Conservation (phyloP, 2,888 invertebrate genomes). For the Luffia ferchaultella region DNA sequence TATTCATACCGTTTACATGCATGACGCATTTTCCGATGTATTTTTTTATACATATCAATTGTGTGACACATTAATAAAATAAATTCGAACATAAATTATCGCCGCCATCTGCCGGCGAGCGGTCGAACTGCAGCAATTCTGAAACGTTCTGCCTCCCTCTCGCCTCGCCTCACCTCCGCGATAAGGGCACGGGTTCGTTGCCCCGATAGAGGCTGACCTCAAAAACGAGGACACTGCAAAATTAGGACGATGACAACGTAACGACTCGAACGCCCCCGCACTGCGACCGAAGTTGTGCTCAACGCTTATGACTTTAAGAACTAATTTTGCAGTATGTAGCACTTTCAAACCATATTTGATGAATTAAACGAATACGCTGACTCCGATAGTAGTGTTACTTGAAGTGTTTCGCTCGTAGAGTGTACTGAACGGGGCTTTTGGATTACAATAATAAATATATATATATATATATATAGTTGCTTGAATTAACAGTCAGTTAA, state of each 20-base stretch:
- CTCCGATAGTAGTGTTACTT: constrained; percentile 48
- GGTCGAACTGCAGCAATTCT: constrained; percentile 26
- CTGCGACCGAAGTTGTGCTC: constrained; percentile 36
- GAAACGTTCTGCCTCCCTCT: constrained; percentile 18
- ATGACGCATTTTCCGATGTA: too few relatives aligned
- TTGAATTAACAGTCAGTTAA: too few relatives aligned
- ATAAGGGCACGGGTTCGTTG: constrained; percentile 67
- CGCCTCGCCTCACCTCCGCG: constrained; percentile 37
- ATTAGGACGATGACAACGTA: constrained; percentile 66
- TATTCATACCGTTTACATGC: too few relatives aligned
- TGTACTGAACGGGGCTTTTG: too few relatives aligned
- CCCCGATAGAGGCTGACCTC: constrained; percentile 71
- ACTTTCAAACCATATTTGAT: constrained; percentile 56
- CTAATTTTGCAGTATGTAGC: constrained; percentile 20
- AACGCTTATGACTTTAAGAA: constrained; percentile 22
- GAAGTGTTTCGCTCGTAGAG: too few relatives aligned
- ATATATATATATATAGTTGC: too few relatives aligned
- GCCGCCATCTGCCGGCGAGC: constrained; percentile 49
- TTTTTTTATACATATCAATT: too few relatives aligned
- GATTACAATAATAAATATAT: too few relatives aligned
- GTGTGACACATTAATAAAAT: too few relatives aligned
- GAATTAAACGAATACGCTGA: constrained; percentile 66
- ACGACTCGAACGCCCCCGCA: constrained; percentile 47
- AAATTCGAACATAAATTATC: neutral
- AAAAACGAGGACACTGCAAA: constrained; percentile 76